Evolutionary conservation across 2,888 invertebrate genomes (phyloP).

Genomic region (Osmoderma eremita): DNA sequence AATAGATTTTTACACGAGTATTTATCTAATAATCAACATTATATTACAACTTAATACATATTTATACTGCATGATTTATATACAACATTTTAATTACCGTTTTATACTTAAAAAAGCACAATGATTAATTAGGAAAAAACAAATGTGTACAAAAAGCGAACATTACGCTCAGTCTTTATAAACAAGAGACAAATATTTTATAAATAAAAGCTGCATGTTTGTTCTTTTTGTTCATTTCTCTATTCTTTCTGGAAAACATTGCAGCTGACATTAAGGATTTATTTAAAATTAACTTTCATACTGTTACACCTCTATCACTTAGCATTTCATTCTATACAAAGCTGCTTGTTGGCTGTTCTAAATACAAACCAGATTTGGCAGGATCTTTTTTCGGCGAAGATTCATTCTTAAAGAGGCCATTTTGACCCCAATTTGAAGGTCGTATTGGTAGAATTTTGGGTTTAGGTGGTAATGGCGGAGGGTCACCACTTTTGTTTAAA

Average conservation of each 20-base stretch:
- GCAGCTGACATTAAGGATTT: neutral
- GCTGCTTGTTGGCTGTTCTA: constrained; percentile 74
- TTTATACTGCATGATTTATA: constrained; percentile 8
- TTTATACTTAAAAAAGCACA: neutral
- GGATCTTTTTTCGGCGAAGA: constrained; percentile 40
- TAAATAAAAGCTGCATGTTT: neutral
- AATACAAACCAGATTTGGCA: constrained; percentile 61
- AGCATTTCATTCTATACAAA: constrained; percentile 65
- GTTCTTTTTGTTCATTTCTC: neutral
- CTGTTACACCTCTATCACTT: too few relatives aligned
- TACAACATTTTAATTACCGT: constrained; percentile 4
- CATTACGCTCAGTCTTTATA: constrained; percentile 12
- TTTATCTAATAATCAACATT: constrained; percentile 19
- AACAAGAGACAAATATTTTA: neutral
- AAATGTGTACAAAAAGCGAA: neutral
- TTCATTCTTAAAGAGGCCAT: constrained; percentile 54
- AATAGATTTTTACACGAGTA: constrained; percentile 35
- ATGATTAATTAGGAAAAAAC: neutral
- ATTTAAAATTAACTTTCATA: too few relatives aligned
- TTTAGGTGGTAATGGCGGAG: constrained; percentile 80
- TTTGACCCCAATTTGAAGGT: constrained; percentile 69
- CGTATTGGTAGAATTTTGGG: constrained; percentile 76
- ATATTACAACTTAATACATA: constrained; percentile 28
- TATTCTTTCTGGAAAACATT: neutral
- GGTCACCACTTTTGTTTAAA: constrained; percentile 57